Conservation (phyloP, 1,140 invertebrate genomes). For the Apis laboriosa region DNA sequence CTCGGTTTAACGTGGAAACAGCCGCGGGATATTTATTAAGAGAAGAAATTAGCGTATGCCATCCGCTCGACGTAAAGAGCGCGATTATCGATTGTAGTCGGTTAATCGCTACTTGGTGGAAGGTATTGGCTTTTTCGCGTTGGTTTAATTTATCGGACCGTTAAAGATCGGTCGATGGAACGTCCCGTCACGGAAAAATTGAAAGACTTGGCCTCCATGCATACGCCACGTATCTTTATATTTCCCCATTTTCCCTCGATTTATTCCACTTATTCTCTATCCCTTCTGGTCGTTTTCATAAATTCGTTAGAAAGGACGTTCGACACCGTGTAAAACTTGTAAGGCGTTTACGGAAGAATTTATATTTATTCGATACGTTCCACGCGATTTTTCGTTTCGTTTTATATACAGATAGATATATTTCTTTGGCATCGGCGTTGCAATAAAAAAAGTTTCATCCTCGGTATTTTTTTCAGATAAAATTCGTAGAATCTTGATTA, state of each 20-base stretch:
- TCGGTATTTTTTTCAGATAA: no score
- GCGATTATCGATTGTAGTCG: not conserved
- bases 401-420: no score
- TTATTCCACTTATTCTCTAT: not conserved
- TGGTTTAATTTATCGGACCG: not conserved
- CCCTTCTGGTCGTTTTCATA: not conserved
- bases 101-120: not conserved
- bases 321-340: not conserved
- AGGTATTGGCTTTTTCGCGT: not conserved
- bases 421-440: no score
- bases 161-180: not conserved
- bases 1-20: not conserved
- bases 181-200: not conserved
- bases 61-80: not conserved
- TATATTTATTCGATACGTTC: not conserved
- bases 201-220: not conserved
- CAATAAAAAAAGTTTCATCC: no score
- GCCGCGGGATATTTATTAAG: not conserved
- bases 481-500: no score
- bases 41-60: not conserved
- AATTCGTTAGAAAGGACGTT: conserved; percentile 2
- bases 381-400: not conserved
- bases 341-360: not conserved
- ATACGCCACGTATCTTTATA: not conserved
- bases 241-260: not conserved